These are phyloP conservation scores for Hypsibius dujardini DNA, from an alignment of 1,140 invertebrate genomes.

Conservation along the genomic window DNA sequence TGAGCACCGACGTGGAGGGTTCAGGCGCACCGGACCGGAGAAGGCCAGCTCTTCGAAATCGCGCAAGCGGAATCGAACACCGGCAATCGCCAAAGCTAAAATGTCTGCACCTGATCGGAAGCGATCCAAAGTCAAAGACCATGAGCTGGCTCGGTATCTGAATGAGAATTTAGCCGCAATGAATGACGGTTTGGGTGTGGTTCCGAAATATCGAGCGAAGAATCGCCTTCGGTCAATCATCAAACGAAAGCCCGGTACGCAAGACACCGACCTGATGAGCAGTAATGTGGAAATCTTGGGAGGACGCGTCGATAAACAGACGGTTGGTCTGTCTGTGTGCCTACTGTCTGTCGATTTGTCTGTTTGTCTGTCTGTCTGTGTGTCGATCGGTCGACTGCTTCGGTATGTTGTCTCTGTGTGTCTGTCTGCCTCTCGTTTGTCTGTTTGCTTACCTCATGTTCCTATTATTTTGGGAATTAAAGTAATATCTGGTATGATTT, in stretches of 20 bases:
- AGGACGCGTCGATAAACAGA: conserved; percentile 10
- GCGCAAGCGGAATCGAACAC: background rate
- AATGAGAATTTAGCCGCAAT: background rate
- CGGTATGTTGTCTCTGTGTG: too few species aligned
- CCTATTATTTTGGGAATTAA: too few species aligned
- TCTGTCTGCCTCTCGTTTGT: too few species aligned
- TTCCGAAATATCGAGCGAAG: conserved; percentile 14
- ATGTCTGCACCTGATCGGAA: background rate
- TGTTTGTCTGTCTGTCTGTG: too few species aligned
- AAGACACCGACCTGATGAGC: conserved; percentile 14
- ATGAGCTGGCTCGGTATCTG: background rate
- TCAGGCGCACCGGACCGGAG: background rate
- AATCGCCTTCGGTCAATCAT: conserved; percentile 5
- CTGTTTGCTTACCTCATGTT: too few species aligned
- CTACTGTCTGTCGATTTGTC: too few species aligned
- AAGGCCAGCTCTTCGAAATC: background rate
- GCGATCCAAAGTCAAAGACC: background rate
- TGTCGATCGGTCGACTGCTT: too few species aligned
- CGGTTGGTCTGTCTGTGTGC: background rate
- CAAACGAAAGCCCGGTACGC: conserved; percentile 9
- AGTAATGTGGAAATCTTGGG: conserved; percentile 13
- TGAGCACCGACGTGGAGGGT: background rate
- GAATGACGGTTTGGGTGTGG: background rate
- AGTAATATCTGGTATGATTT: background rate
- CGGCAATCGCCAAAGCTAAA: background rate